A percentile compares a stretch with the other conserved stretches of the same genome.
Evolutionary conservation across 2,888 invertebrate genomes (phyloP).

Genomic region (Netelia fuscicornis): DNA sequence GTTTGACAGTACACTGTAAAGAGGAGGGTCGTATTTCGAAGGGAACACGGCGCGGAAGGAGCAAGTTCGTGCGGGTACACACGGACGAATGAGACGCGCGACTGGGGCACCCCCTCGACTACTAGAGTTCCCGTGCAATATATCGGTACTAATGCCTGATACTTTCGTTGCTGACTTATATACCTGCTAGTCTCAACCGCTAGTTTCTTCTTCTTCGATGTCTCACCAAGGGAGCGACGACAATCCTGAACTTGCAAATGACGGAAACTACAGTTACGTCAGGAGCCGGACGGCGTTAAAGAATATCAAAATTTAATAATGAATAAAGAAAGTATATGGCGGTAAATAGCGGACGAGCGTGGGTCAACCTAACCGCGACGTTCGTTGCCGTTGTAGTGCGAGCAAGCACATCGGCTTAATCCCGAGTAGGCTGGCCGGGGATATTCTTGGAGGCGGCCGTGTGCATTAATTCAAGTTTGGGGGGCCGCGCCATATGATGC

Average conservation of each 20-base stretch:
- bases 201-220: too few relatives aligned
- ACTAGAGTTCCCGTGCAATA: too few relatives aligned
- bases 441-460: constrained; percentile 80
- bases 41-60: constrained; percentile 27
- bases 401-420: constrained; percentile 72
- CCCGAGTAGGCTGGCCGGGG: constrained; percentile 73
- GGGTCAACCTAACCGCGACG: constrained; percentile 73
- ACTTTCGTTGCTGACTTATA: too few relatives aligned
- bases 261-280: neutral
- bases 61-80: neutral
- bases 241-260: too few relatives aligned
- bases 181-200: too few relatives aligned
- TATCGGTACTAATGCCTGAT: too few relatives aligned
- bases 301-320: constrained; percentile 24
- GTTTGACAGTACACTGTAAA: too few relatives aligned
- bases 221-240: too few relatives aligned
- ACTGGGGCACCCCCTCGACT: constrained; percentile 40
- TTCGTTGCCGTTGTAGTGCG: constrained; percentile 74
- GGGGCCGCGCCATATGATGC: constrained; percentile 71
- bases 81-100: constrained; percentile 22
- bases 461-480: constrained; percentile 81
- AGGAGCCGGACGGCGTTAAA: neutral
- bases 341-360: constrained; percentile 47
- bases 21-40: too few relatives aligned
- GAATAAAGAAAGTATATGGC: constrained; percentile 30